These are phyloP conservation scores for Amia ocellicauda DNA, from an alignment of 2,113 vertebrate genomes.

Conservation along the genomic window DNA sequence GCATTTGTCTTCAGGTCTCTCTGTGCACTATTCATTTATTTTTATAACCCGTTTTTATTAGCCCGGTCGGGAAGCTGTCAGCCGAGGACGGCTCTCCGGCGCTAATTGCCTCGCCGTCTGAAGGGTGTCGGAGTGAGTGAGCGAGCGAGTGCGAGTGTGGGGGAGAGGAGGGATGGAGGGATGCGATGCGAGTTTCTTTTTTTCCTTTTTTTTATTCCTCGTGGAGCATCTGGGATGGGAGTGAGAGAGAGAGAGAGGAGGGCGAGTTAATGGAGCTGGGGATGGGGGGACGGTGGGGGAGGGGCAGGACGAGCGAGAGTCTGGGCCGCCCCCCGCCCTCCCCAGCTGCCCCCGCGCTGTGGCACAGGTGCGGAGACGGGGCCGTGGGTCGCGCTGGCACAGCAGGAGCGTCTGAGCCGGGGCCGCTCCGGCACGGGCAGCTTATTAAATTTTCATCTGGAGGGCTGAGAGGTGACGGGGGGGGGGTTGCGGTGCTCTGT, in stretches of 20 bases:
- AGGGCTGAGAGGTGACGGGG: constrained; percentile 26
- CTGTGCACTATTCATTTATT: constrained; percentile 61
- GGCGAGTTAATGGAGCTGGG: constrained; percentile 16
- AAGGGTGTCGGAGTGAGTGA: constrained; percentile 1
- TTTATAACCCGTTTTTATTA: constrained; percentile 59
- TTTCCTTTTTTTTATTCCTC: too few relatives aligned
- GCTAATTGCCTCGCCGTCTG: constrained; percentile 34
- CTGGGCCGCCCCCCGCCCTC: not conserved
- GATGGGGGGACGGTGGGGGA: constrained; percentile 21
- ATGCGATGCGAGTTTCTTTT: not conserved
- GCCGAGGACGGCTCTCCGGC: constrained; percentile 4
- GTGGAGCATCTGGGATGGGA: not conserved
- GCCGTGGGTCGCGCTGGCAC: constrained; percentile 47
- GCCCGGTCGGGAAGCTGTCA: constrained; percentile 31
- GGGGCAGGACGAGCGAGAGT: not conserved
- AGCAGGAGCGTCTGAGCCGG: constrained; percentile 65
- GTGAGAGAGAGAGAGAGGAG: not conserved
- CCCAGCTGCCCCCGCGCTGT: not conserved
- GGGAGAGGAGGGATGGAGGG: not conserved
- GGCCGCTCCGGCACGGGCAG: constrained; percentile 54
- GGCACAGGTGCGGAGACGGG: constrained; percentile 43
- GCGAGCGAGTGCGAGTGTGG: not conserved
- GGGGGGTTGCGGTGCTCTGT: too few relatives aligned
- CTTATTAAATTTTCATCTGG: constrained; percentile 73
- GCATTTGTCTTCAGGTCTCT: constrained; percentile 37